A percentile compares a stretch with the other conserved stretches of the same genome.
Evolutionary conservation across 2,113 vertebrate genomes (phyloP).

Genomic region (Rhinolophus sinicus): DNA sequence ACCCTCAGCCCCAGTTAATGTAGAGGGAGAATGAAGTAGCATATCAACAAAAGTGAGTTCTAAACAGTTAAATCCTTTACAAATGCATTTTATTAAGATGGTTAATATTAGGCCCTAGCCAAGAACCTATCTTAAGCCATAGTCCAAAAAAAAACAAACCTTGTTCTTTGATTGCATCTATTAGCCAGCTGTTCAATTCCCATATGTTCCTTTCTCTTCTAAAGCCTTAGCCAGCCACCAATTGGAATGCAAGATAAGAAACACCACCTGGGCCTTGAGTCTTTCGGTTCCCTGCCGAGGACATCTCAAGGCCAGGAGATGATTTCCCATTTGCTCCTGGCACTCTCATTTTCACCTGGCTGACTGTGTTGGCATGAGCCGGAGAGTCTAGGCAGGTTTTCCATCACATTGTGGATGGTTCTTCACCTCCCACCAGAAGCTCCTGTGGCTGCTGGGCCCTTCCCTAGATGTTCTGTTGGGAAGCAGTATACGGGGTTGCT

Average conservation of each 20-base stretch:
- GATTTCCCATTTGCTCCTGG: slow-evolving; percentile 53
- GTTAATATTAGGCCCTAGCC: slow-evolving; percentile 18
- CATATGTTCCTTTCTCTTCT: slow-evolving; percentile 52
- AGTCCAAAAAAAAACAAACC: slow-evolving; percentile 47
- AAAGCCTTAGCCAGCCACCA: slow-evolving; percentile 19
- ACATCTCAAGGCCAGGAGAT: neutral
- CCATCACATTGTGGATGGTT: neutral
- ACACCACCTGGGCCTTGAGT: slow-evolving; percentile 59
- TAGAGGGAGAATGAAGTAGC: neutral
- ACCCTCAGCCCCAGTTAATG: neutral
- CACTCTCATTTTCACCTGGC: neutral
- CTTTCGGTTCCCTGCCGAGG: slow-evolving; percentile 53
- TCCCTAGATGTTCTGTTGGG: neutral
- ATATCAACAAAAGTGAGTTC: neutral
- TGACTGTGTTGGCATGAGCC: neutral
- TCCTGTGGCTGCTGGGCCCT: rapidly evolving
- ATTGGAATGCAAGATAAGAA: slow-evolving; percentile 62
- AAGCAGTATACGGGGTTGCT: no score
- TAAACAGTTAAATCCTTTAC: neutral
- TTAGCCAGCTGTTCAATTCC: slow-evolving; percentile 61
- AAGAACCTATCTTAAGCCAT: neutral
- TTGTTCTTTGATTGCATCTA: slow-evolving; percentile 27
- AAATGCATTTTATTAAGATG: neutral
- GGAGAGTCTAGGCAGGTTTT: neutral
- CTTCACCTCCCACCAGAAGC: neutral